phyloP scores from a whole-genome alignment of 2,888 invertebrate species.

The Phortica magna region DNA sequence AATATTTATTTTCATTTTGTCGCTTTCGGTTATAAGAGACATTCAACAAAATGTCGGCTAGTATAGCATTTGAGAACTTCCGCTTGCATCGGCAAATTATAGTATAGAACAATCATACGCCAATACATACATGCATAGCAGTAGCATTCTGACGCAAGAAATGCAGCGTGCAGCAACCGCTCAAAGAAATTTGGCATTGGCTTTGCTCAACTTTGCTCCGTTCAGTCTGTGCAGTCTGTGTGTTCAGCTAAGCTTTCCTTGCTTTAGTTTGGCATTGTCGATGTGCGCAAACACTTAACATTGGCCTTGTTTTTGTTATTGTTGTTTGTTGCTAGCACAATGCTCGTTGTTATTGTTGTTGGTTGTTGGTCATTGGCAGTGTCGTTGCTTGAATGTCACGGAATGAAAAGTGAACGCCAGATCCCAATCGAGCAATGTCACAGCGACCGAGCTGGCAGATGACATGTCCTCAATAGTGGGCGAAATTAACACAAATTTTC shows the following conservation, averaged over 20 bases:
- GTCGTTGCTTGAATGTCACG: neutral
- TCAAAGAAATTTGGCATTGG: neutral
- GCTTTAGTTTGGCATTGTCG: neutral
- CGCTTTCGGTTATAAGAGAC: too few species aligned
- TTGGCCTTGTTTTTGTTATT: neutral
- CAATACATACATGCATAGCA: too few species aligned
- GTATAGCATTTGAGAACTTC: too few species aligned
- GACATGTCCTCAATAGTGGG: too few species aligned
- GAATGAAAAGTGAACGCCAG: neutral
- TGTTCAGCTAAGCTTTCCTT: neutral
- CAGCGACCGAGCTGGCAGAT: neutral
- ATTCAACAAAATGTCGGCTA: too few species aligned
- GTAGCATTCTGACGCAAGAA: neutral
- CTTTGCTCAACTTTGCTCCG: neutral
- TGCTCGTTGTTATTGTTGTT: neutral
- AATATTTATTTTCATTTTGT: too few species aligned
- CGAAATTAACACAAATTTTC: too few species aligned
- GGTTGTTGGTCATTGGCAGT: conserved; percentile 14
- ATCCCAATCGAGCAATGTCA: neutral
- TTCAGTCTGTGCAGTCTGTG: conserved; percentile 1
- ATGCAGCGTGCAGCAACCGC: neutral
- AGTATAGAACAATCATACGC: too few species aligned
- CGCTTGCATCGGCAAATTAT: too few species aligned
- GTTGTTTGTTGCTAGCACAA: neutral
- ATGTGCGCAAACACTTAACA: neutral